phyloP scores from a whole-genome alignment of 2,113 vertebrate species.

The Limnothrissa miodon region DNA sequence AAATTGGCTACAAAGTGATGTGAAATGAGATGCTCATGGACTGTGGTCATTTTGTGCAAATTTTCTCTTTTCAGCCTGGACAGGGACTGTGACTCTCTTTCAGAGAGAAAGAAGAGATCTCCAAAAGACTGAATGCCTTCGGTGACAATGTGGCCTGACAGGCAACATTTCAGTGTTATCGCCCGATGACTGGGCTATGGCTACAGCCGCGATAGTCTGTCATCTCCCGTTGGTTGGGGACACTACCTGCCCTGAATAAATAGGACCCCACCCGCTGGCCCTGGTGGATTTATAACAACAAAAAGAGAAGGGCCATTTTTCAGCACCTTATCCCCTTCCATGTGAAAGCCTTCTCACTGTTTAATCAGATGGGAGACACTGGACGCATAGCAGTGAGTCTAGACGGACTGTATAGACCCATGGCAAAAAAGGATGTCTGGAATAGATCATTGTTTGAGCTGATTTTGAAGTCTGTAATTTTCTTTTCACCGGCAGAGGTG shows the following conservation, averaged over 20 bases:
- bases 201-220: constrained; percentile 30
- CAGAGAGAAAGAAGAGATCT: not conserved
- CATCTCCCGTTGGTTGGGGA: constrained; percentile 19
- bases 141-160: constrained; percentile 31
- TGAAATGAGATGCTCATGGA: not conserved
- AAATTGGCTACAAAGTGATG: not conserved
- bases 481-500: not conserved
- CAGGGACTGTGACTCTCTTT: not conserved
- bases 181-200: constrained; percentile 22
- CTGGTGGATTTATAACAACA: constrained; percentile 26
- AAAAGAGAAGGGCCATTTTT: constrained; percentile 21
- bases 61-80: not conserved
- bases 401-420: not conserved
- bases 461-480: not conserved
- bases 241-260: constrained; percentile 41
- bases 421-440: not conserved
- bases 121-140: constrained; percentile 14
- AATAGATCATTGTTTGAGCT: not conserved
- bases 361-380: constrained; percentile 15
- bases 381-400: not conserved
- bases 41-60: not conserved
- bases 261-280: constrained; percentile 9
- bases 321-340: constrained; percentile 14
- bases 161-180: constrained; percentile 33
- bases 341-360: constrained; percentile 1